phyloP scores from a whole-genome alignment of 2,888 invertebrate genomes.

The Metellina segmentata region DNA sequence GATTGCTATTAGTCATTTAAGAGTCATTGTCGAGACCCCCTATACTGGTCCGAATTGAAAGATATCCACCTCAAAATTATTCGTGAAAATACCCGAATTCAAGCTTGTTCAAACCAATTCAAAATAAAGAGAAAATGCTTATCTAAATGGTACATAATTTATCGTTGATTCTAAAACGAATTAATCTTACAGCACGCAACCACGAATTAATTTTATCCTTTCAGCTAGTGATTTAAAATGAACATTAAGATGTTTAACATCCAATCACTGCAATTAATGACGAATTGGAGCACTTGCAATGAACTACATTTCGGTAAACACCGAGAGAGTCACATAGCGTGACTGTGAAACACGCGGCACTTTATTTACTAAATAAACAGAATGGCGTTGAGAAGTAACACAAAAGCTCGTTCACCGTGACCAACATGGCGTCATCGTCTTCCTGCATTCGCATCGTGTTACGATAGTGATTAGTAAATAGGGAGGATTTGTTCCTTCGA shows the following conservation, averaged over 20 bases:
- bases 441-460: background rate
- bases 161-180: background rate
- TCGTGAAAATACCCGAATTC: too few relatives aligned
- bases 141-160: too few relatives aligned
- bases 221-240: background rate
- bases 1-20: too few relatives aligned
- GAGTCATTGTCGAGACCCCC: too few relatives aligned
- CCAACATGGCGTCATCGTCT: constrained; percentile 20
- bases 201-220: background rate
- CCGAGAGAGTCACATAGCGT: background rate
- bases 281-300: background rate
- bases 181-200: background rate
- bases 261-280: background rate
- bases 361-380: background rate
- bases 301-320: background rate
- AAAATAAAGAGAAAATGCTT: background rate
- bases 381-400: background rate
- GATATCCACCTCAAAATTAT: too few relatives aligned
- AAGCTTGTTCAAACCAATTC: too few relatives aligned
- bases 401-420: constrained; percentile 22
- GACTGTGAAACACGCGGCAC: background rate
- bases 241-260: background rate
- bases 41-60: too few relatives aligned
- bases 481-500: background rate
- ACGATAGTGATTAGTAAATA: background rate